Percentiles rank a stretch among this genome's conserved stretches.
These are phyloP conservation scores for Adelosebastes latens DNA, from an alignment of 2,797 vertebrate species.

Conservation along the genomic window DNA sequence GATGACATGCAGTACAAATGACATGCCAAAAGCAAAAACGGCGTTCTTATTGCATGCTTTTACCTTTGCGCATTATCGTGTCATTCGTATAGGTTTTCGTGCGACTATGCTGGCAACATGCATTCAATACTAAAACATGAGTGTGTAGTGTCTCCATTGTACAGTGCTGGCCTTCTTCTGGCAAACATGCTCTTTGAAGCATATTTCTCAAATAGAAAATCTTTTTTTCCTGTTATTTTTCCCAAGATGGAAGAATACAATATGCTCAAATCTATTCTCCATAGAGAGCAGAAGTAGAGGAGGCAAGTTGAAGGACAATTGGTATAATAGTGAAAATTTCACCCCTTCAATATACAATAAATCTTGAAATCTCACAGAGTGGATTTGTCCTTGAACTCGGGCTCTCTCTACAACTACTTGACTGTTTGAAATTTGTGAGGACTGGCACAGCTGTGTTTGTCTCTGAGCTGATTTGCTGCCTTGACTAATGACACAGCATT, in stretches of 20 bases:
- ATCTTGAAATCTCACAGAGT: slow-evolving; percentile 9
- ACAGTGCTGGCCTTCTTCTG: neutral
- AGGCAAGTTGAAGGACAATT: slow-evolving; percentile 20
- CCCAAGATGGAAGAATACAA: neutral
- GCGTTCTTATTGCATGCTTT: no score
- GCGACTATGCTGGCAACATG: neutral
- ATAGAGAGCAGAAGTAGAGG: neutral
- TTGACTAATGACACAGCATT: slow-evolving; percentile 27
- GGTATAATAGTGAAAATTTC: slow-evolving; percentile 2
- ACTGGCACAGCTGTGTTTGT: slow-evolving; percentile 40
- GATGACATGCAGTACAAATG: no score
- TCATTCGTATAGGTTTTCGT: neutral
- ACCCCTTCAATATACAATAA: slow-evolving; percentile 1
- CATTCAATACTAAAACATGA: neutral
- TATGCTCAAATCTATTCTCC: neutral
- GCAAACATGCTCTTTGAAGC: neutral
- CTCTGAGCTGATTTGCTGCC: slow-evolving; percentile 22
- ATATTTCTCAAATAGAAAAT: neutral
- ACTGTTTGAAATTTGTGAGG: slow-evolving; percentile 14
- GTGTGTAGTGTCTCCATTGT: neutral
- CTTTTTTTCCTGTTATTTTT: neutral
- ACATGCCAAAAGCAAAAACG: no score
- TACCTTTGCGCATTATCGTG: no score
- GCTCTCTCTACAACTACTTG: slow-evolving; percentile 19
- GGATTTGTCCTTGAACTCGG: slow-evolving; percentile 10